Base-by-base conservation (phyloP, 2,113 vertebrate species). In the Coreoperca whiteheadi region DNA sequence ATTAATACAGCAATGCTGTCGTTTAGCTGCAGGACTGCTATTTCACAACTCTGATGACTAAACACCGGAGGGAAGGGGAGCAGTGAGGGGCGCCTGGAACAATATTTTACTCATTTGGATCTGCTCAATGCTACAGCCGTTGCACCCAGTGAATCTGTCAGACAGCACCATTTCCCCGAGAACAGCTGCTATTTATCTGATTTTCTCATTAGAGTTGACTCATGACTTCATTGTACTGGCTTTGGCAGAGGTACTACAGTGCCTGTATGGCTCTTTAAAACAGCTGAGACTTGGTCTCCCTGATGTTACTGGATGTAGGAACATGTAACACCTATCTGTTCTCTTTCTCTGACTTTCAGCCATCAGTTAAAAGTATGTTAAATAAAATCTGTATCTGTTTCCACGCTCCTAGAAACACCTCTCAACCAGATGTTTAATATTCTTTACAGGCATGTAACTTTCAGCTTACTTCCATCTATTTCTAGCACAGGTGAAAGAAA, bases 81-180 rank as follows among this genome's bases (percentile, higher is more conserved):
- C 82, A 71, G 87, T 1, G 71, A 86, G 86, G 56, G 79, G 91
- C 78, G 92, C 87, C 96, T 94, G 95, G 93, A 96, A 97, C 95
- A 94, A 94, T 97, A 96, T 97, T 98, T 98, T 96, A 96, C 95
- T 95, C 92, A 94, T 96, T 92, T 95, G 94, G 95, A 96, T 93
- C 84, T 93, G 93, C 82, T 91, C 94, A 89, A 89, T 71, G 94
- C 91, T 92, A 88, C 87, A 89, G 95, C 95, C 94, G 95, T 54
- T 87, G 95, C 94, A 93, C 93, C 94, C 94, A 94, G 94, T 95
- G 96, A 97, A 96, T 96, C 96, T 94, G 93, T 95, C 92, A 92
- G 77, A 90, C 87, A 89, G 91, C 90, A 93, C 92, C 89, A 93
- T 90, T 93, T 93, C 74, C 91, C 87, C 77, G 48, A 81, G 87